Conservation (phyloP, 1,140 invertebrate species). For the Riptortus pedestris region DNA sequence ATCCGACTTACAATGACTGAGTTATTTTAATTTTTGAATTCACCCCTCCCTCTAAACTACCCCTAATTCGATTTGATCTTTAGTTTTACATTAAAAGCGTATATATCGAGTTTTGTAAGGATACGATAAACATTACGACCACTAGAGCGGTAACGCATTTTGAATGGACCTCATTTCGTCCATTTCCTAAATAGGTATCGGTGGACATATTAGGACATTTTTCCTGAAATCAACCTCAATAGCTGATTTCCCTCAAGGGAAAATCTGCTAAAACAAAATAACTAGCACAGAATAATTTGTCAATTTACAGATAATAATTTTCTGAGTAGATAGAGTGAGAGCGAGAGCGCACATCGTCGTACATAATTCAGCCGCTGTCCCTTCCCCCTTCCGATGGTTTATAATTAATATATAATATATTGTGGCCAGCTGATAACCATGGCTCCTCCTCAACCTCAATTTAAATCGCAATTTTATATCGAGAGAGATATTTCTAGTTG, state of each 20-base stretch:
- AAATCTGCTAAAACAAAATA: neutral
- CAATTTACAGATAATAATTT: no score
- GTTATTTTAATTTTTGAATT: no score
- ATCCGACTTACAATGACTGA: no score
- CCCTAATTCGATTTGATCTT: no score
- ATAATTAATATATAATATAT: neutral
- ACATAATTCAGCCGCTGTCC: neutral
- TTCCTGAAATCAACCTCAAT: neutral
- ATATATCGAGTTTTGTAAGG: no score
- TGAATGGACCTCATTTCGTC: no score
- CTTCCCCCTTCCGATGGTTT: neutral
- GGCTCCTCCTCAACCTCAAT: neutral
- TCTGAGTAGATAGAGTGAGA: neutral
- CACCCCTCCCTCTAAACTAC: no score
- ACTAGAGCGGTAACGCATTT: no score
- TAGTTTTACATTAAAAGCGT: no score
- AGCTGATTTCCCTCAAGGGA: neutral
- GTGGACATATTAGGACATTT: neutral
- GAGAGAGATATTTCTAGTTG: neutral
- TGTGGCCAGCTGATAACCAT: neutral
- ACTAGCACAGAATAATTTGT: neutral
- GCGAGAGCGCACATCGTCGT: neutral
- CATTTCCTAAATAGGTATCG: no score
- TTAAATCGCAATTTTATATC: neutral
- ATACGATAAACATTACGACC: no score